phyloP scores from a whole-genome alignment of 2,113 vertebrate genomes.

The Psilopogon haemacephalus region DNA sequence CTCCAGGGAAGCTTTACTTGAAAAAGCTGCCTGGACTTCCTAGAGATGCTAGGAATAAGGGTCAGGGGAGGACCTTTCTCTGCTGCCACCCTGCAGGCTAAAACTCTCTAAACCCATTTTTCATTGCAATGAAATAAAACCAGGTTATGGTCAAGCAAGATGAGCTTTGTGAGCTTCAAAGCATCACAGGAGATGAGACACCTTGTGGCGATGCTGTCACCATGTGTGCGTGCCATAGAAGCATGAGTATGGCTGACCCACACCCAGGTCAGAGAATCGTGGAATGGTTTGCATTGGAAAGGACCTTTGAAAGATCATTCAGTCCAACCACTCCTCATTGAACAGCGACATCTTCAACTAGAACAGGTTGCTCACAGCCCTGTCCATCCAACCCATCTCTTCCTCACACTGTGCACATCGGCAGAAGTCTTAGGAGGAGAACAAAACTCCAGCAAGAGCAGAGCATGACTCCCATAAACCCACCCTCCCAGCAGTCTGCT shows the following conservation, averaged over 20 bases:
- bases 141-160: background rate
- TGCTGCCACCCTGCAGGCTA: background rate
- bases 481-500: background rate
- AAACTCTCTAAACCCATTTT: background rate
- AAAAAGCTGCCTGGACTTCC: background rate
- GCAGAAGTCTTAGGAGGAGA: background rate
- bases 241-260: background rate
- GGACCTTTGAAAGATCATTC: no score
- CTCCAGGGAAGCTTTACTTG: background rate
- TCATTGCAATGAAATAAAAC: background rate
- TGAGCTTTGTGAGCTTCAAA: background rate
- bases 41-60: background rate
- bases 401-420: background rate
- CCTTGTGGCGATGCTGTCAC: background rate
- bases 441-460: background rate
- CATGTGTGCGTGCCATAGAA: rapidly evolving
- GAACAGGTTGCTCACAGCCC: no score
- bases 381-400: background rate
- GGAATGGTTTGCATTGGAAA: no score
- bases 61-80: background rate
- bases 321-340: no score
- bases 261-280: no score
- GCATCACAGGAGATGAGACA: rapidly evolving
- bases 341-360: no score
- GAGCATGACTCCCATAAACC: background rate